Evolutionary conservation across 1,140 invertebrate genomes (phyloP).

Genomic region (Monomorium pharaonis): DNA sequence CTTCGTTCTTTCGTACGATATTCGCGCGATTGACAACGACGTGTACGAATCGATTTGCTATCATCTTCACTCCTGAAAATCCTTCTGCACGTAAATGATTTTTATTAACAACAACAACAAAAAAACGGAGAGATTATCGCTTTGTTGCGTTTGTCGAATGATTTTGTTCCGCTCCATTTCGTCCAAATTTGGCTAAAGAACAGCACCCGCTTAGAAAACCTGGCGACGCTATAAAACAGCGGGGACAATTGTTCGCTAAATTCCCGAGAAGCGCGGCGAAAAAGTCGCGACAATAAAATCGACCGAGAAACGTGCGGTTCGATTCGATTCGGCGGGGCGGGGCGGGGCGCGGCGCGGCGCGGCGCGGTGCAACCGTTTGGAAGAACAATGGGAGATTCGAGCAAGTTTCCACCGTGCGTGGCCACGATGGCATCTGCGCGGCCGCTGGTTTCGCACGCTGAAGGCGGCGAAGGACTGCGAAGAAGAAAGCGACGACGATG

Average conservation of each 20-base stretch:
- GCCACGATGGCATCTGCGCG: conserved; percentile 54
- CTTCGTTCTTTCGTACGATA: not conserved
- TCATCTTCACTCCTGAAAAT: not conserved
- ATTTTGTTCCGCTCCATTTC: not conserved
- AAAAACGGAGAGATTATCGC: not conserved
- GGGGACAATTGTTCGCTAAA: conserved; percentile 57
- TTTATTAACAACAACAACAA: not conserved
- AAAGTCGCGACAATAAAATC: conserved; percentile 64
- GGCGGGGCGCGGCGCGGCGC: not conserved
- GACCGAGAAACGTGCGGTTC: conserved; percentile 16
- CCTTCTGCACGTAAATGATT: not conserved
- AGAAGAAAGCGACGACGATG: conserved; percentile 6
- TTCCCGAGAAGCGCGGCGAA: conserved; percentile 29
- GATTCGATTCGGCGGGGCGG: conserved; percentile 16
- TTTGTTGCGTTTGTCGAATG: not conserved
- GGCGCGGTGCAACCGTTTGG: not conserved
- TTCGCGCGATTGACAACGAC: not conserved
- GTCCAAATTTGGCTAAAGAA: not conserved
- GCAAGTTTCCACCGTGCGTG: conserved; percentile 56
- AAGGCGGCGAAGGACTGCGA: conserved; percentile 18
- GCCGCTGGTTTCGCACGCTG: conserved; percentile 42
- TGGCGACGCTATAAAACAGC: conserved; percentile 33
- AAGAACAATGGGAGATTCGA: conserved; percentile 68
- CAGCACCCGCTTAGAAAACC: not conserved
- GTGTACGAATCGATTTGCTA: not conserved